A percentile compares a stretch with the other conserved stretches of the same genome.
Conservation (phyloP, 2,113 vertebrate genomes). For the Nettapus auritus region DNA sequence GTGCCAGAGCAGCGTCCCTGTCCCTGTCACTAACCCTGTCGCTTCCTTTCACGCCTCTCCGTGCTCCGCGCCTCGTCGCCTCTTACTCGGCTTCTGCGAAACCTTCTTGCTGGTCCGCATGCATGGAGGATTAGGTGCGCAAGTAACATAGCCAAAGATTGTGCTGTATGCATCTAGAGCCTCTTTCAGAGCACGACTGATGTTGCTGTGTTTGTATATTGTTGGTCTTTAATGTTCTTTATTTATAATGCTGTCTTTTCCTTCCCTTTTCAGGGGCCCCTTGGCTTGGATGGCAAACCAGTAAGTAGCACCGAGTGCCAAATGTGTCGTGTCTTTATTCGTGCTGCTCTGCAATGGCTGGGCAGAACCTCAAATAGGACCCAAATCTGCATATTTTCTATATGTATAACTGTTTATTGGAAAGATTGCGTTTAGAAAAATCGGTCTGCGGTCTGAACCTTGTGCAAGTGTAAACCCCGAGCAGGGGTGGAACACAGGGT, state of each 20-base stretch:
- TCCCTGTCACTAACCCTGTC: conserved; percentile 39
- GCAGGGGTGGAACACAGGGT: not conserved
- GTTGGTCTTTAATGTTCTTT: not conserved
- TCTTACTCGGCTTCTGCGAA: conserved; percentile 8
- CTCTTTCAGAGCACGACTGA: conserved; percentile 24
- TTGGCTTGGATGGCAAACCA: conserved; percentile 95
- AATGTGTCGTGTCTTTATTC: not conserved
- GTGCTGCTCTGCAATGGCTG: not conserved
- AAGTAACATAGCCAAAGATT: not conserved
- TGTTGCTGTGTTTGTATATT: not conserved
- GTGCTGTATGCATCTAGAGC: not conserved
- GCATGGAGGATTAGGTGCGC: conserved; percentile 6
- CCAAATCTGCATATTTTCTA: not conserved
- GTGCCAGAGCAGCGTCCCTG: not conserved
- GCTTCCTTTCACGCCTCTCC: not conserved
- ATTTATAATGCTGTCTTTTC: not conserved
- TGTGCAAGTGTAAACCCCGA: not conserved
- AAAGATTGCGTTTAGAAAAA: not conserved
- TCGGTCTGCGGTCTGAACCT: not conserved
- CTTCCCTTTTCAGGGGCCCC: conserved; percentile 85
- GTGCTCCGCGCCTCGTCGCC: not conserved
- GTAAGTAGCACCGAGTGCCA: conserved; percentile 81
- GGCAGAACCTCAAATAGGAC: not conserved
- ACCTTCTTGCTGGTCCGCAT: conserved; percentile 31
- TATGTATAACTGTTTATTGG: not conserved